Base-by-base conservation (phyloP, 2,888 invertebrate species). In the Apotomis betuletana region DNA sequence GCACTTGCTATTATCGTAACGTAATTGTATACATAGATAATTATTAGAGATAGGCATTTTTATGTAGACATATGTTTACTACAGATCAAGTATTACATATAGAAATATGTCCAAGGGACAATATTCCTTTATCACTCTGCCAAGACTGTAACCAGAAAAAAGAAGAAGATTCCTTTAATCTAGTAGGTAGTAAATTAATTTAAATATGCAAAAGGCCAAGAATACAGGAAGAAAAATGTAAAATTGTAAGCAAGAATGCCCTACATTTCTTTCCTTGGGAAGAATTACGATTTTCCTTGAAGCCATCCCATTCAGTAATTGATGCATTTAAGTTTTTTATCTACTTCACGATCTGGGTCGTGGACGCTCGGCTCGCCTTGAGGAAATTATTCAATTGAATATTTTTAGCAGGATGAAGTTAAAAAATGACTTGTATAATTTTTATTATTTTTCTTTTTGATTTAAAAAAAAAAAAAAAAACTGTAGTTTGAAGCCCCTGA, bases 241-340 rank as follows among this genome's bases (percentile, higher is more conserved):
- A 49, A 10, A 51, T 49, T 61, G 61, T 36, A 12, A 51, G 27
- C 61, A 15, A 44, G 49, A 51, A 51, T 61, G 49, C 49, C 36
- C 61, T 61, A 61, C 36, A 27, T 61, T 61, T 49, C 61, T 15
- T 46, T 49, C 36, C 27, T 36, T 61, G 49, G 3, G 27, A 36
- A 12, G 61, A 61, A 49, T 49, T 61, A 12, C 49, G 27, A 49
- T 49, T 49, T 49, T 49, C 61, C 49, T 49, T 6, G 9, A 9
- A 49, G 49, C 49, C 49, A 49, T 49, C 10, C 49, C 9, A 49
- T 49, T 49, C 49, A 49, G 49, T 27, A 49, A n/a, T 61, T 61
- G 61, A 61, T 61, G 49, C 61, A 61, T 49, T 27, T 61, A 51
- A 61, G 61, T 61, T 61, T 15, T 51, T 27, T 49, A 49, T 27